Base-by-base conservation (phyloP, 2,113 vertebrate species). In the Rhinoderma darwinii region DNA sequence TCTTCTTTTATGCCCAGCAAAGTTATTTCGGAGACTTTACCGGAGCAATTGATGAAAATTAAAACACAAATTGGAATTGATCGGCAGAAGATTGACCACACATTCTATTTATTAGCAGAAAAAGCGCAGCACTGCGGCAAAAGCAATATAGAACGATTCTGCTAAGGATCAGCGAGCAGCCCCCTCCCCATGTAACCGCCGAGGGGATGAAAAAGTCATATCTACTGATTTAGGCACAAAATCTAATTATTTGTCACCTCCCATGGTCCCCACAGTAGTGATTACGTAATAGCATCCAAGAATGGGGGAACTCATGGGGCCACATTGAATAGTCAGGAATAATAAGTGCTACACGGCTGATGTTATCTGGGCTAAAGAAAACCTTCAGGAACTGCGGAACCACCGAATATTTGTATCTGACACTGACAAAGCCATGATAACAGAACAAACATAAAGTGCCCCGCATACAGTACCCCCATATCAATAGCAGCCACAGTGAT, bases 41-140 rank as follows among this genome's bases (percentile, higher is more conserved):
- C 10, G 27, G 73, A 27, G n/a, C 73, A 75, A 47, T 75, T 43
- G 73, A 44, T 75, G 73, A 75, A n/a, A 75, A 75, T 75, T 47
- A 44, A 47, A 75, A 47, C 11, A 44, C 41, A 75, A 75, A 75
- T 75, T n/a, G 41, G n/a, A 44, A 75, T 75, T 75, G 73, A 75
- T 75, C 25, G n/a, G 41, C 27, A 27, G 2, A 47, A 30, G 73
- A 75, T 75, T 75, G 73, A 75, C 73, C 39, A 75, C 39, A 73
- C 70, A 41, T 73, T 75, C 18, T 17, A 47, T 75, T 75, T 75
- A 27, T 44, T 44, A 75, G 73, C 9, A 72, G n/a, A 27, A 47
- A 75, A 75, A 27, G 39, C 41, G 27, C 10, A 44, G 39, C 12
- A 75, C 17, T 75, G 41, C 73, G 27, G 10, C 41, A 12, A 75